Conservation (phyloP, 2,888 invertebrate genomes). For the Allophyes oxyacanthae region DNA sequence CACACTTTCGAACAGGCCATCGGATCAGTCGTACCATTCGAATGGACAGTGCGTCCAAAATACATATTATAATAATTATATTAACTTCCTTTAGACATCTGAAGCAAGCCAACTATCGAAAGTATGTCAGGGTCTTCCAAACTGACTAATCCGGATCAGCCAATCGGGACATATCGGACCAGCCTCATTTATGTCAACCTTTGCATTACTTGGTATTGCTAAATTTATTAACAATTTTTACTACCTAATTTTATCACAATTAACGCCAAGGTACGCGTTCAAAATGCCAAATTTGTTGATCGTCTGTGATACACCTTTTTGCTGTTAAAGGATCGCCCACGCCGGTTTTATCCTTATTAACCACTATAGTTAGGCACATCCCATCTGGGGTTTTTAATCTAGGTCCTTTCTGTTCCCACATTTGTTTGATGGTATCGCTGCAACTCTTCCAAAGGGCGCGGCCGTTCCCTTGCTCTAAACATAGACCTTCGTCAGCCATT, state of each 20-base stretch:
- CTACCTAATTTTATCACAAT: slow-evolving; percentile 53
- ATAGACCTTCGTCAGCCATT: slow-evolving; percentile 96
- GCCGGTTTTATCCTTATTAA: slow-evolving; percentile 65
- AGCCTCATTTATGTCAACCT: slow-evolving; percentile 1
- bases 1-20: too few relatives aligned
- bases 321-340: slow-evolving; percentile 86
- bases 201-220: slow-evolving; percentile 17
- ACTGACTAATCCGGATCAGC: too few relatives aligned
- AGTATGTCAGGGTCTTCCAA: too few relatives aligned
- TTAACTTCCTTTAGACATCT: too few relatives aligned
- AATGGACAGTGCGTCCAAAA: too few relatives aligned
- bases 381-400: slow-evolving; percentile 75
- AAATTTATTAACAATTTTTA: slow-evolving; percentile 43
- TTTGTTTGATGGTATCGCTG: slow-evolving; percentile 90
- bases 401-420: slow-evolving; percentile 90
- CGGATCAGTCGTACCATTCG: too few relatives aligned
- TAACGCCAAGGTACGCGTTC: slow-evolving; percentile 91
- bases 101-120: too few relatives aligned
- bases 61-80: too few relatives aligned
- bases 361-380: slow-evolving; percentile 74
- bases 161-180: too few relatives aligned
- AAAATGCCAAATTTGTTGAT: slow-evolving; percentile 92
- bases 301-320: slow-evolving; percentile 88
- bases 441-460: slow-evolving; percentile 93
- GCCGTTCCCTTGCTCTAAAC: slow-evolving; percentile 92